Base-by-base conservation (phyloP, 2,113 vertebrate genomes). In the Mobula hypostoma region DNA sequence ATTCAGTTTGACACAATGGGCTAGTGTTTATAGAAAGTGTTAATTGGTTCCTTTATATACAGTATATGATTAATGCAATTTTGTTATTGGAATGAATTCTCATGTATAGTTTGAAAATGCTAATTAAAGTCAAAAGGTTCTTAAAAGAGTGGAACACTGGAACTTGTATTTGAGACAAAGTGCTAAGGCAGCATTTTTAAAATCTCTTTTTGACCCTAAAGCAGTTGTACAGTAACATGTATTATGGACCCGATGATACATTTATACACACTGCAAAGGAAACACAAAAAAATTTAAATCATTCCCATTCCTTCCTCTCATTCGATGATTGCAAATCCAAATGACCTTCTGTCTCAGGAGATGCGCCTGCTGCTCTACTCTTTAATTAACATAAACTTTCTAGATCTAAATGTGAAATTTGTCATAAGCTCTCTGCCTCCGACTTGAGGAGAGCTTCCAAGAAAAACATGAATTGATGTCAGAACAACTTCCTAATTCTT, bases 401-500 rank as follows among this genome's bases (percentile, higher is more conserved):
- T 74, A 74, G 68, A 29, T n/a, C 70, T 93, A 93, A 93, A 93
- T 93, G 91, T 93, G 68, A 93, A 93, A 93, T 70, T 93, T 93
- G 91, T 93, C 70, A 36, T 93, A 74, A 74, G 70, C 91, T 29
- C 91, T 24, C 68, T 93, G 70, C 36, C 70, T 74, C 36, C 48
- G 91, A 74, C 36, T 27, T 48, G 48, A 74, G 24, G 68, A 93
- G 48, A 0, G 91, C 11, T 93, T 93, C 91, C 91, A 93, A 93
- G 91, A 93, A 93, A 74, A 93, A 93, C 91, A 93, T 93, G 91
- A 93, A 74, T 93, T 93, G 91, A 93, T 93, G 91, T 93, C 91
- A 93, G 91, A 93, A 93, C 91, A 93, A 93, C 91, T 93, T 93
- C 70, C 70, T 93, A 93, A 93, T 93, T 93, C 70, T 56, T 74